Evolutionary conservation across 30 jellyfish, hydroid and myxozoan species (phyloP), one percentile per base, ranked within the genome.

Genomic region (Chrysaora quinquecirrha): DNA sequence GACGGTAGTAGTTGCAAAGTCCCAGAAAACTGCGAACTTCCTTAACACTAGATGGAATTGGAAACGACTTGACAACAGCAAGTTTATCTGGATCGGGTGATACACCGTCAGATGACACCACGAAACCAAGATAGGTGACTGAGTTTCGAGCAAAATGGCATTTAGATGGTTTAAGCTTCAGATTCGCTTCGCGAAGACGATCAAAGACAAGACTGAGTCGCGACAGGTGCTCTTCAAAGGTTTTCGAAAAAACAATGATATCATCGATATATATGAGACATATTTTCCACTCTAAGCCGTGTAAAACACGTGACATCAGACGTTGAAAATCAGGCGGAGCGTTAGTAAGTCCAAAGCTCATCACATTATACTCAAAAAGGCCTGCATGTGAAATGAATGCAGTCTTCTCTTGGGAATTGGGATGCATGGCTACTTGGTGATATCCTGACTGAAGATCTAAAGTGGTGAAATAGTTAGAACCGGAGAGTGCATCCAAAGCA

Each of bases 101-200:
- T 66, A 86, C 38, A 11, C 96, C 91, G 10, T 38, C 88, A 14
- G 86, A 24, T 30, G 91, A 76, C 19, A 86, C 91, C 4, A 86
- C 91, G 58, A 65, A 76, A 25, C 91, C 96, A 19, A 86, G 76
- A 56, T 52, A 76, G 27, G 76, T 43, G 1, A 86, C 96, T 3
- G 68, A 19, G 52, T 46, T 0, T 27, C 77, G 52, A 2, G 89
- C 91, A 48, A 86, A 86, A 16, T 34, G 70, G 22, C 96, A 86
- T 56, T 86, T 86, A 0, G 83, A 65, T 12, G 90, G 86, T 34
- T 75, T 86, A 19, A 86, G 72, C 38, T 75, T 86, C 27, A 76
- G 52, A 30, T 86, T 76, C 3, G 96, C 86, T 54, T 76, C 69
- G 0, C 84, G 89, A 46, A 76, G 64, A 3, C 90, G 89, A 56